Evolutionary conservation across 2,797 vertebrate genomes (phyloP), one percentile per base, ranked within the genome.

Genomic region (Danionella dracula): DNA sequence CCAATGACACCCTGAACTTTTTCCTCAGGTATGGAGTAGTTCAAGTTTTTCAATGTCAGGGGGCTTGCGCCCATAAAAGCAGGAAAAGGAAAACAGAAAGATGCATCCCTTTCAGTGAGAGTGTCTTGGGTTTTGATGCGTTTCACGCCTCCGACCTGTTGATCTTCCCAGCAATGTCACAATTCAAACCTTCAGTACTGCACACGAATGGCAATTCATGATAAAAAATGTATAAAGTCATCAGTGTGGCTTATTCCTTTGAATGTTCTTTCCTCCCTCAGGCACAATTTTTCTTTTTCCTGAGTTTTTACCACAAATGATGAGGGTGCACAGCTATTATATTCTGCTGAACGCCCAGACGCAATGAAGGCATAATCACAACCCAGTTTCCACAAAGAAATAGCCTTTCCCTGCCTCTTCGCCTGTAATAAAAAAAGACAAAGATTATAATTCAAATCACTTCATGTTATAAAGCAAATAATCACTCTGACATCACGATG

Each of bases 1-100:
- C 97, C 97, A 67, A 99, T 97, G 65, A 98, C 92, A 68, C 95
- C 94, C 1, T 96, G 94, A 78, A 92, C 93, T 72, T 97, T 93
- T 70, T 99, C 97, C 87, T 99, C 96, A 0, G 94, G 93, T 83
- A 99, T 94, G 0, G 97, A 97, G 76, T 98, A 99, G 88, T 97
- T 98, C 76, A 98, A 90, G 87, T 98, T 98, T 88, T 95, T 98
- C 75, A 98, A 87, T 15, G 95, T 92, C 85, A 96, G 92, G 94
- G 93, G 94, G 93, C 95, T 76, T 92, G 91, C 84, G 93, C 93
- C 96, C 96, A 98, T 29, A 93, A 83, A 56, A 97, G 90, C 29
- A 97, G 89, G 82, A 97, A 93, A 90, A 93, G 93, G 86, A 95
- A 93, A 90, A 93, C 87, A 80, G 91, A 92, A 85, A 96, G 93